Base-by-base conservation (phyloP, 2,113 vertebrate species). In the Falco punctatus region DNA sequence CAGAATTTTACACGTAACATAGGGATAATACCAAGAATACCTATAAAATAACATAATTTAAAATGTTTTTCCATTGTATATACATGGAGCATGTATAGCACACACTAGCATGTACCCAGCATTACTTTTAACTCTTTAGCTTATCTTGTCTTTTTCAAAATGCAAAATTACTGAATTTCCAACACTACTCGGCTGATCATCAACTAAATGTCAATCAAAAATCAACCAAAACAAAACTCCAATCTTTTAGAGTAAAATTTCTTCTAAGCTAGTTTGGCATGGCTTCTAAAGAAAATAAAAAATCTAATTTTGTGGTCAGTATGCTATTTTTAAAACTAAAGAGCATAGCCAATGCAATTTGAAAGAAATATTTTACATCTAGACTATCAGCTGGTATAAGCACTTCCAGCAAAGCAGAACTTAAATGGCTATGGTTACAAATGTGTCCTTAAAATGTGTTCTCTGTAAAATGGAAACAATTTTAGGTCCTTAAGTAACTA, bases 341-440 rank as follows among this genome's bases (percentile, higher is more conserved):
- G 32, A 86, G n/a, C 67, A 70, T 28, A 59, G 70, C 15, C 70
- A 73, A 74, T 30, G 51, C 55, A 80, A 86, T 86, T 83, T 86
- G 38, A 95, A 90, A 90, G 86, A 90, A 95, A 88, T 88, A 86
- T 90, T 83, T 95, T 83, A 92, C 11, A 78, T 81, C 19, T 48
- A 93, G 59, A 42, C 88, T 83, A 95, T 83, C 71, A 86, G 54
- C 30, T 91, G 80, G 40, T 69, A 88, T 32, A 81, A 90, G 78
- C 32, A 55, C 30, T 92, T 83, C 49, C 32, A 71, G 32, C 42
- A 91, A 92, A 91, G 75, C 48, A 78, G 67, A 88, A 74, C 87
- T 92, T 77, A 79, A 73, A 94, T 85, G 51, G 46, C 33, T 66
- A 2, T 58, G 11, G 57, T 54, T 90, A 82, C 38, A 70, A 96